Evolutionary conservation across 1,140 invertebrate species (phyloP).

Genomic region (Drosophila arawakana): DNA sequence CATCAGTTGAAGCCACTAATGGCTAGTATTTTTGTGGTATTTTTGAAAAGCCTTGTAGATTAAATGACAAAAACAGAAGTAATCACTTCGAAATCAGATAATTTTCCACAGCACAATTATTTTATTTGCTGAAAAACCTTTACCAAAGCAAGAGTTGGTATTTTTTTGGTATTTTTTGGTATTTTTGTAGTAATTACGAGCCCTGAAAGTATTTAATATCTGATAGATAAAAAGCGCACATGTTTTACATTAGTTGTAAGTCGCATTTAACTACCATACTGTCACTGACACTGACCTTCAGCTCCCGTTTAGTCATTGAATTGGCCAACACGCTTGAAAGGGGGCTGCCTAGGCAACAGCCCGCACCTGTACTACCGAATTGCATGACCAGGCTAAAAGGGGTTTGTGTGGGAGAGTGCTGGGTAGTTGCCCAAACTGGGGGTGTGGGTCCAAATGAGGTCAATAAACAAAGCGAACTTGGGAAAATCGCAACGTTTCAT

Average conservation of each 20-base stretch:
- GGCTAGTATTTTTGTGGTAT: too few relatives aligned
- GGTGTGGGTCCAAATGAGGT: slow-evolving; percentile 61
- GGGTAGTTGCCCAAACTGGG: slow-evolving; percentile 4
- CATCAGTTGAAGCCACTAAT: too few relatives aligned
- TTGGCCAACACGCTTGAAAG: slow-evolving; percentile 40
- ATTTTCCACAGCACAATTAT: too few relatives aligned
- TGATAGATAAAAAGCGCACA: not conserved
- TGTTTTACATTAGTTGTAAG: not conserved
- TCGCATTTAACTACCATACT: not conserved
- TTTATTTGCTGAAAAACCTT: too few relatives aligned
- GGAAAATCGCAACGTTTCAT: slow-evolving; percentile 45
- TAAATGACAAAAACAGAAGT: too few relatives aligned
- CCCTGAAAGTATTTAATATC: not conserved
- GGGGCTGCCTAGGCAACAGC: slow-evolving; percentile 49
- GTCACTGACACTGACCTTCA: slow-evolving; percentile 60
- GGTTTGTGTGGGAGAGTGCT: not conserved
- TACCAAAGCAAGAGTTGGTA: too few relatives aligned
- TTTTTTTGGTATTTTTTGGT: not conserved
- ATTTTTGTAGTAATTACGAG: not conserved
- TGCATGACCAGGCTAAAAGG: slow-evolving; percentile 46
- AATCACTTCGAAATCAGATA: too few relatives aligned
- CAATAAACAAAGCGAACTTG: slow-evolving; percentile 39
- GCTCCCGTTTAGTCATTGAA: slow-evolving; percentile 65
- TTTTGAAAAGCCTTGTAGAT: too few relatives aligned
- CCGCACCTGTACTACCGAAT: slow-evolving; percentile 26